phyloP scores from a whole-genome alignment of 2,797 vertebrate genomes.

The Pelochelys cantorii region DNA sequence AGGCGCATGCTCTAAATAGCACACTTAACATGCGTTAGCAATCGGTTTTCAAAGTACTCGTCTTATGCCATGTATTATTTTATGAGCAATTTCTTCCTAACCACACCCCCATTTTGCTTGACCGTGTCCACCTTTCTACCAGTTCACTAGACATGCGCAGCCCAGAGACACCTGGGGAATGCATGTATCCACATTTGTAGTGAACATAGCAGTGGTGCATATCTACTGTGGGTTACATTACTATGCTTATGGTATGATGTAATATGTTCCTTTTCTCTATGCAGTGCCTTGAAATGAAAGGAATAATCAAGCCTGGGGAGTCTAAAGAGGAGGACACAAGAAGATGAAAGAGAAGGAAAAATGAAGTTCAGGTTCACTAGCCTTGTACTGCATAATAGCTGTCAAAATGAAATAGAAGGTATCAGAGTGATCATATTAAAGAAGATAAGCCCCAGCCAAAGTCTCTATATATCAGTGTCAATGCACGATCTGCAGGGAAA shows the following conservation, averaged over 20 bases:
- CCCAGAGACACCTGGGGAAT: background rate
- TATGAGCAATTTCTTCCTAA: background rate
- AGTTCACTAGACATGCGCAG: background rate
- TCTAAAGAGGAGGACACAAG: conserved; percentile 37
- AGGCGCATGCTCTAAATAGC: background rate
- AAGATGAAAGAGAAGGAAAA: conserved; percentile 64
- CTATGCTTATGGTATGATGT: background rate
- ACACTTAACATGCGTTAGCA: background rate
- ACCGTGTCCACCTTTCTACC: background rate
- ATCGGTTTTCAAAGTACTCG: background rate
- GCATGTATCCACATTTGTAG: background rate
- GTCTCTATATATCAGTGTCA: conserved; percentile 42
- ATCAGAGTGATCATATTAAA: conserved; percentile 62
- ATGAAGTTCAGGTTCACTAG: conserved; percentile 61
- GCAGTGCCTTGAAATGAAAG: background rate
- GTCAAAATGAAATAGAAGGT: conserved; percentile 69
- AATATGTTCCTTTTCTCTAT: background rate
- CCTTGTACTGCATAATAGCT: conserved; percentile 57
- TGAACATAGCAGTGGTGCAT: background rate
- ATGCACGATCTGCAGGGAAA: conserved; percentile 48
- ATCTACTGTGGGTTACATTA: background rate
- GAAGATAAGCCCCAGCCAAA: conserved; percentile 49
- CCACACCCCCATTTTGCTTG: background rate
- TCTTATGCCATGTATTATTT: background rate
- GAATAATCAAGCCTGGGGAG: background rate